A percentile compares a stretch with the other conserved stretches of the same genome.
Conservation (phyloP, 2,888 invertebrate genomes). For the Campaea margaritaria region DNA sequence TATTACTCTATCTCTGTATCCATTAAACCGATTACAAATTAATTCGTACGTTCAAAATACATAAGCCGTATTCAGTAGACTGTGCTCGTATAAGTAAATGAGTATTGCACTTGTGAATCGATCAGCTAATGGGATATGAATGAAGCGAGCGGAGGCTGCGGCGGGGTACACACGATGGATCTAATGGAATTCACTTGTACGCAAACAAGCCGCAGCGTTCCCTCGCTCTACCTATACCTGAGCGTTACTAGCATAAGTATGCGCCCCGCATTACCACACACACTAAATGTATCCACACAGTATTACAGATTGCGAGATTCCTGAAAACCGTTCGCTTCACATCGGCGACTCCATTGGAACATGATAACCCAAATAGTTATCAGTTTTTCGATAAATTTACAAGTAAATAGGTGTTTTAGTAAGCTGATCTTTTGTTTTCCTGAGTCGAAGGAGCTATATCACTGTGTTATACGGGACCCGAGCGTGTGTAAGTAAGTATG, state of each 20-base stretch:
- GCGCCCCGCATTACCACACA: constrained; percentile 51
- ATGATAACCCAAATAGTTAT: neutral
- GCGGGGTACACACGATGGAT: constrained; percentile 75
- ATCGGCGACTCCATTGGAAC: neutral
- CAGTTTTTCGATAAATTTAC: neutral
- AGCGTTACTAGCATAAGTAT: constrained; percentile 57
- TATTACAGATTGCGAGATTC: constrained; percentile 8
- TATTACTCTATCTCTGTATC: neutral
- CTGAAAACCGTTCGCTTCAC: neutral
- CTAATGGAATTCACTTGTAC: constrained; percentile 85
- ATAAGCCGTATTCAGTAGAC: constrained; percentile 39
- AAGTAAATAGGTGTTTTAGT: too few species aligned
- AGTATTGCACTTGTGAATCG: constrained; percentile 78
- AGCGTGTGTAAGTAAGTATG: constrained; percentile 48
- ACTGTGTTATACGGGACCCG: constrained; percentile 13
- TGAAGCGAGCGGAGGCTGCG: constrained; percentile 76
- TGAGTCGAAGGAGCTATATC: constrained; percentile 1
- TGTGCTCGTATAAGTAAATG: constrained; percentile 51
- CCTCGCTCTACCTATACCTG: constrained; percentile 58
- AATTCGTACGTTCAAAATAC: constrained; percentile 39
- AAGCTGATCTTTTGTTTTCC: neutral
- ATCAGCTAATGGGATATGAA: constrained; percentile 84
- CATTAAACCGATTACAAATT: constrained; percentile 38
- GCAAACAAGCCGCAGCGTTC: constrained; percentile 81
- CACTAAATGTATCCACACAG: constrained; percentile 25